Percentiles rank a stretch among this genome's conserved stretches.
Conservation (phyloP, 2,113 vertebrate genomes). For the Heloderma charlesbogerti region DNA sequence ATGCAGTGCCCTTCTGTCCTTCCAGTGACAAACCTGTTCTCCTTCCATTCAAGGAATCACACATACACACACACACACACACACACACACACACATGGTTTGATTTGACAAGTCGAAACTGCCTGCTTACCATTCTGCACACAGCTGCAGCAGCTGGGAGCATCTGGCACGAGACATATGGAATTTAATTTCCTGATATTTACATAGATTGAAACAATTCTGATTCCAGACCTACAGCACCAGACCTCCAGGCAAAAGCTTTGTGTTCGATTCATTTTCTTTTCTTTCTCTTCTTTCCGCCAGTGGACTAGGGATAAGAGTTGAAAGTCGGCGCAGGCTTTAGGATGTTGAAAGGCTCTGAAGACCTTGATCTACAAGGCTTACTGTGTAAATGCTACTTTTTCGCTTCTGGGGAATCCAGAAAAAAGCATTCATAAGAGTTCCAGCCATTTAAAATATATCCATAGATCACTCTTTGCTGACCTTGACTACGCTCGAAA, state of each 20-base stretch:
- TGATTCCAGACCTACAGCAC: conserved; percentile 68
- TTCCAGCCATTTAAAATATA: conserved; percentile 62
- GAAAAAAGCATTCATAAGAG: conserved; percentile 61
- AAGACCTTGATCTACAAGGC: conserved; percentile 65
- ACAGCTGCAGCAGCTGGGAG: conserved; percentile 78
- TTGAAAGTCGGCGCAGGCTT: conserved; percentile 57
- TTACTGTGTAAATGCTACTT: conserved; percentile 63
- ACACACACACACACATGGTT: neutral
- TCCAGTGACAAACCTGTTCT: conserved; percentile 33
- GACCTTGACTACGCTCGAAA: conserved; percentile 74
- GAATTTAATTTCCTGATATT: conserved; percentile 84
- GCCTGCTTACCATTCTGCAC: conserved; percentile 68
- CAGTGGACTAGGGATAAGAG: conserved; percentile 72
- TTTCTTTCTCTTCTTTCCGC: conserved; percentile 56
- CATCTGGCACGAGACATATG: conserved; percentile 78
- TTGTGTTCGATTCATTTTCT: conserved; percentile 72
- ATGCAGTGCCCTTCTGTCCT: conserved; percentile 57
- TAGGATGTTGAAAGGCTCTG: conserved; percentile 65
- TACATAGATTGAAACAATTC: conserved; percentile 82
- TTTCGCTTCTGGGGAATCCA: conserved; percentile 72
- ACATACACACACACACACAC: conserved; percentile 32
- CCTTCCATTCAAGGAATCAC: conserved; percentile 35
- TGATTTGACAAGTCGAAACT: conserved; percentile 60
- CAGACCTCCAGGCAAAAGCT: conserved; percentile 73
- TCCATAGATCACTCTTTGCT: conserved; percentile 62